phyloP scores from a whole-genome alignment of 1,140 invertebrate species.

The Papilio aristodemus region DNA sequence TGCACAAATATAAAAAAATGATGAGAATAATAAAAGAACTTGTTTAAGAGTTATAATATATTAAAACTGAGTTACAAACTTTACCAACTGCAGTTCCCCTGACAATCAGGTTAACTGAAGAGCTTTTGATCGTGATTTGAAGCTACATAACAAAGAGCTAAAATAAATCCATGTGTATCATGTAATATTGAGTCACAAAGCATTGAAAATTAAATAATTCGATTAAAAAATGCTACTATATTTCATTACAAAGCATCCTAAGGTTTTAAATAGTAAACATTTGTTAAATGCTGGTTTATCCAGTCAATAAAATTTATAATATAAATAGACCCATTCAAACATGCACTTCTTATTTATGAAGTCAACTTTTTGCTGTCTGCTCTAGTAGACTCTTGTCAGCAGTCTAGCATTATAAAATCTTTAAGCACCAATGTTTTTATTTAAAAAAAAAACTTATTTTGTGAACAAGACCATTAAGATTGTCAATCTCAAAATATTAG shows the following conservation, averaged over 20 bases:
- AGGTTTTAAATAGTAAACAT: constrained; percentile 75
- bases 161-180: constrained; percentile 69
- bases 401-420: constrained; percentile 36
- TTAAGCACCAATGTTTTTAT: constrained; percentile 45
- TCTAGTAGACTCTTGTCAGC: not conserved
- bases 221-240: constrained; percentile 79
- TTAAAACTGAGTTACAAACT: constrained; percentile 79
- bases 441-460: constrained; percentile 22
- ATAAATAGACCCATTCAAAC: constrained; percentile 66
- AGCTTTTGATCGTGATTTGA: constrained; percentile 55
- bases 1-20: constrained; percentile 47
- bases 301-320: constrained; percentile 59
- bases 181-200: constrained; percentile 75
- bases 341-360: constrained; percentile 56
- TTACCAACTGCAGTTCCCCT: constrained; percentile 68
- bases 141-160: constrained; percentile 64
- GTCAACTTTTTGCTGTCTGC: constrained; percentile 33
- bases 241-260: constrained; percentile 76
- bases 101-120: constrained; percentile 61
- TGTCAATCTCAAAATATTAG: not conserved
- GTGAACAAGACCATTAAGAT: constrained; percentile 7
- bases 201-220: constrained; percentile 74
- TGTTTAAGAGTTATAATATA: constrained; percentile 70
- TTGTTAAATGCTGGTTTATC: constrained; percentile 75
- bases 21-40: constrained; percentile 45